Conservation (phyloP, 2,797 vertebrate species). For the Enteromius unitaeniatus region DNA sequence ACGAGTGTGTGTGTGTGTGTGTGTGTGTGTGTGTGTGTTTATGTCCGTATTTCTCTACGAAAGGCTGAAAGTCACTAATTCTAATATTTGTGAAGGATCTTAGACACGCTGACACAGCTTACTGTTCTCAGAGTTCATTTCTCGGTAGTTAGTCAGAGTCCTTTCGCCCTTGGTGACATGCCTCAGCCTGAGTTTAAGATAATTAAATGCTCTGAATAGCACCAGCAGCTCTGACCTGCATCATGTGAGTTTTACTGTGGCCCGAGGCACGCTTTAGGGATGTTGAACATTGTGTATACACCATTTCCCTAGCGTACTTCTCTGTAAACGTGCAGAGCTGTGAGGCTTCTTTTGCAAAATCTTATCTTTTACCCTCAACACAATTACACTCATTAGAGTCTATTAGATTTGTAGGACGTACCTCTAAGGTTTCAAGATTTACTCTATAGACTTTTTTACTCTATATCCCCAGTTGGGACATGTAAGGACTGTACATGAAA, state of each 20-base stretch:
- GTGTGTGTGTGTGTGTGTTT: background rate
- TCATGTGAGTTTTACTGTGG: constrained; percentile 3
- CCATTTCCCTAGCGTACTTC: background rate
- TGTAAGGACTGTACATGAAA: background rate
- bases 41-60: background rate
- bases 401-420: constrained; percentile 7
- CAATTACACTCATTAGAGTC: constrained; percentile 27
- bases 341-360: background rate
- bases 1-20: background rate
- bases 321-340: background rate
- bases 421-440: constrained; percentile 14
- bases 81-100: constrained; percentile 24
- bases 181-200: background rate
- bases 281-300: background rate
- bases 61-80: constrained; percentile 11
- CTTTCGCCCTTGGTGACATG: constrained; percentile 11
- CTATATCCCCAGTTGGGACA: background rate
- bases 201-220: constrained; percentile 14
- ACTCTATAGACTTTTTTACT: background rate
- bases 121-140: constrained; percentile 14
- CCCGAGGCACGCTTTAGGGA: constrained; percentile 4
- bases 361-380: constrained; percentile 28
- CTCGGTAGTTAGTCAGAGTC: constrained; percentile 29
- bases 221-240: constrained; percentile 25
- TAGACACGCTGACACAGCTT: background rate